phyloP scores from a whole-genome alignment of 1,140 invertebrate species.

The Myzus persicae region DNA sequence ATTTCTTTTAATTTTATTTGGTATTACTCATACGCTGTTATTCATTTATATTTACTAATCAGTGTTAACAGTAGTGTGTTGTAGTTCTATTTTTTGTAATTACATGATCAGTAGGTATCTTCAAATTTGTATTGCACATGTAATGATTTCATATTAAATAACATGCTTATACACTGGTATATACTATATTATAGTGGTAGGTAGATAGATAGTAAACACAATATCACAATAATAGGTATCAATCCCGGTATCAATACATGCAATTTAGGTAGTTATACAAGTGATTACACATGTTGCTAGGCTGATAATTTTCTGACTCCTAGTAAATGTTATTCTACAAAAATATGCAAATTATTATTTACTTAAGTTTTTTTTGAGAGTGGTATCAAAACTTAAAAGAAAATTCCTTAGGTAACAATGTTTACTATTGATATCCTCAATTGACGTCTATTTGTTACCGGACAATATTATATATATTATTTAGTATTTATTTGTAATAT shows the following conservation, averaged over 20 bases:
- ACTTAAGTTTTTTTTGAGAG: not conserved
- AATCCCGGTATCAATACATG: too few species aligned
- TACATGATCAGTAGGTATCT: too few species aligned
- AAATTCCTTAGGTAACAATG: not conserved
- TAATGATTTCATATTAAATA: not conserved
- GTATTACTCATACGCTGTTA: not conserved
- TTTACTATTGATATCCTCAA: not conserved
- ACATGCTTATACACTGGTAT: not conserved
- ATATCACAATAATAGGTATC: not conserved
- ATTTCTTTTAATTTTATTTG: not conserved
- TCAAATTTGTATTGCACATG: too few species aligned
- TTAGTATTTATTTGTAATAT: not conserved
- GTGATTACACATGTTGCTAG: not conserved
- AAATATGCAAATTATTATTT: not conserved
- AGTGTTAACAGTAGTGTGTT: not conserved
- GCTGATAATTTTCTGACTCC: not conserved
- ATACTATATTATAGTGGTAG: not conserved
- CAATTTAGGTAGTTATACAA: not conserved
- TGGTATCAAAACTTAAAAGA: not conserved
- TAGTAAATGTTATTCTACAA: not conserved
- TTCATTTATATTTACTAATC: not conserved
- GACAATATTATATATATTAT: not conserved
- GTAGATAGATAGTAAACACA: not conserved
- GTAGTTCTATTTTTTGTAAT: not conserved
- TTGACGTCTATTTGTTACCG: not conserved